Evolutionary conservation across 2,113 vertebrate genomes (phyloP).

Genomic region (Peromyscus polionotus): DNA sequence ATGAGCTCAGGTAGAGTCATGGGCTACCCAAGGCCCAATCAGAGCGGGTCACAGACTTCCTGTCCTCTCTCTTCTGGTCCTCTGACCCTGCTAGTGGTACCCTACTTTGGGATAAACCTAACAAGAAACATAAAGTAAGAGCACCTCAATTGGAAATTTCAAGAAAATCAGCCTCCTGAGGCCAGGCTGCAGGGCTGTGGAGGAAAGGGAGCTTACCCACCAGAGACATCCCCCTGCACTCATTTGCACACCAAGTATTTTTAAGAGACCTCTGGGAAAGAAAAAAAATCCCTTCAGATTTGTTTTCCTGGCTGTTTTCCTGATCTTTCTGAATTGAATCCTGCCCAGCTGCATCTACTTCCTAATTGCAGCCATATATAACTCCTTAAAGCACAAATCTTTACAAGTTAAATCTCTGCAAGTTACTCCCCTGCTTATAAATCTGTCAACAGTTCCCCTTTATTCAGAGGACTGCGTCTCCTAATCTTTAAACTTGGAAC

Average conservation of each 20-base stretch:
- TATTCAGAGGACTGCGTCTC: not conserved
- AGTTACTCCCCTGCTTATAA: constrained; percentile 18
- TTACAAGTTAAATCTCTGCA: constrained; percentile 58
- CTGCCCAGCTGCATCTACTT: constrained; percentile 47
- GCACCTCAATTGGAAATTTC: not conserved
- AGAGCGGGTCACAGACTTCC: not conserved
- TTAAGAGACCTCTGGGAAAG: not conserved
- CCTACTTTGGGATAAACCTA: not conserved
- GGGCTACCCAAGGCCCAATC: accelerated
- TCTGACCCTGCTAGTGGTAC: not conserved
- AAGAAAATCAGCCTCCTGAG: not conserved
- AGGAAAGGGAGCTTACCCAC: not conserved
- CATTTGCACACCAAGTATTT: not conserved
- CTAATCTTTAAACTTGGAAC: not conserved
- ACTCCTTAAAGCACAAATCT: constrained; percentile 40
- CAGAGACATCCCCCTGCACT: not conserved
- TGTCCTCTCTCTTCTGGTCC: not conserved
- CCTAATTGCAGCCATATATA: constrained; percentile 6
- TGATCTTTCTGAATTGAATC: constrained; percentile 44
- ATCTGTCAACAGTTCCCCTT: not conserved
- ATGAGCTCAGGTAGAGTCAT: not conserved
- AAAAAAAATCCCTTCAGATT: not conserved
- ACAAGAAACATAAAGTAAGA: not conserved
- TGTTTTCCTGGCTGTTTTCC: not conserved
- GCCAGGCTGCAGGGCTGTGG: not conserved